Evolutionary conservation across 2,888 invertebrate species (phyloP), one percentile per base, ranked within the genome.

Genomic region (Synergus itoensis): DNA sequence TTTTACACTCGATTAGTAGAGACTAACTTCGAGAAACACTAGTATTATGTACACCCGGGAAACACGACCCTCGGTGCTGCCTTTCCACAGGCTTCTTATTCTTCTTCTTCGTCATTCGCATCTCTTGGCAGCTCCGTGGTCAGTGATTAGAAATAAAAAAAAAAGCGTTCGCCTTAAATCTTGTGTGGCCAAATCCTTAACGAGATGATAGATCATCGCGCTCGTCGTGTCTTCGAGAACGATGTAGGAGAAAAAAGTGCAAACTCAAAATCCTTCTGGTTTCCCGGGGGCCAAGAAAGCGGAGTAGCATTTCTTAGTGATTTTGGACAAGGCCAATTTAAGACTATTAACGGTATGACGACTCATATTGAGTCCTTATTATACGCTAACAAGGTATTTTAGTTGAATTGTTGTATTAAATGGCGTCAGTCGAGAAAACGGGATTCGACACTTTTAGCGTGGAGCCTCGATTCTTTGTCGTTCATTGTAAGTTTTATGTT

Each of bases 321-420:
- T 84, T 85, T 79, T 82, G 87, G 86, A 81, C 79, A 86, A 88
- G 87, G 86, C 84, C 86, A 86, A 88, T 87, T 88, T 88, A 88
- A 88, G 87, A 87, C 87, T 85, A 87, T 73, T 86, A 86, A 88
- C 83, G 84, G 81, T 88, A 88, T 78, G 86, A 88, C 88, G 89
- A 88, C 90, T 90, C 91, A 91, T 90, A 91, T 91, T 91, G 90
- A 91, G 90, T 85, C 86, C 86, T 83, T 83, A 89, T 87, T 88
- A 87, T 83, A 84, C 82, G 84, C 88, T 88, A 87, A 88, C 85
- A 87, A 84, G 87, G 85, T 90, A 89, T 90, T 90, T 90, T 90
- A 90, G 87, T 89, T 87, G 86, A 89, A 87, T 89, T 88, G 88
- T 90, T 88, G 87, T 88, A 88, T 87, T 86, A 73, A 77, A 63